Evolutionary conservation across 2,797 vertebrate species (phyloP), one percentile per base, ranked within the genome.

Genomic region (Lerista edwardsae): DNA sequence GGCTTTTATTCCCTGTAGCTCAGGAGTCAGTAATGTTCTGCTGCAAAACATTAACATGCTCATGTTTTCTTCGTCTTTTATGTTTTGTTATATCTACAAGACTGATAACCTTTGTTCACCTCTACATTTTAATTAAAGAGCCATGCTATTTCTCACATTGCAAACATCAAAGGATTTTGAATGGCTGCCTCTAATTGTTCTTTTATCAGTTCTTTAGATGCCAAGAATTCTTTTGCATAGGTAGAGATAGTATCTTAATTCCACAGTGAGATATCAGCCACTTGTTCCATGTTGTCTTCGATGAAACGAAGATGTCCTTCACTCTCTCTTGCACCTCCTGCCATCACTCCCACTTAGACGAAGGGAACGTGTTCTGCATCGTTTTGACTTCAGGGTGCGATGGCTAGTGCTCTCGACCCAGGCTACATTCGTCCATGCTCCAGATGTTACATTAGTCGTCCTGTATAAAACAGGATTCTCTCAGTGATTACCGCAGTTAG

Each of bases 71-170:
- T 62, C 8, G 31, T 21, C 34, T 69, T 77, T 62, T 41, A 39
- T 61, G 14, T 79, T 84, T 62, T 75, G 27, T 59, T 29, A 19
- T 75, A 51, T 59, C 31, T 14, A 34, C 72, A 27, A 77, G 69
- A 57, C 62, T 67, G 82, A 76, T 76, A 47, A 84, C 75, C n/a
- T 84, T 82, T 71, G 39, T 25, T 62, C 41, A 84, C 55, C 8
- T 84, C 57, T 62, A 61, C 47, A 36, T 75, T 78, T 84, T 77
- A 86, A 81, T 87, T 72, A 44, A 83, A 83, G 14, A 47, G 17
- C 15, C 68, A 41, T 57, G 6, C 51, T 83, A 34, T 74, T 74
- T 68, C 62, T 61, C 31, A 61, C 39, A 79, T 39, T 81, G 65
- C 11, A 55, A 67, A 75, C 23, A 69, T 55, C 4, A 41, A 64